Conservation (phyloP, 2,888 invertebrate species). For the Pristionchus arcanus region DNA sequence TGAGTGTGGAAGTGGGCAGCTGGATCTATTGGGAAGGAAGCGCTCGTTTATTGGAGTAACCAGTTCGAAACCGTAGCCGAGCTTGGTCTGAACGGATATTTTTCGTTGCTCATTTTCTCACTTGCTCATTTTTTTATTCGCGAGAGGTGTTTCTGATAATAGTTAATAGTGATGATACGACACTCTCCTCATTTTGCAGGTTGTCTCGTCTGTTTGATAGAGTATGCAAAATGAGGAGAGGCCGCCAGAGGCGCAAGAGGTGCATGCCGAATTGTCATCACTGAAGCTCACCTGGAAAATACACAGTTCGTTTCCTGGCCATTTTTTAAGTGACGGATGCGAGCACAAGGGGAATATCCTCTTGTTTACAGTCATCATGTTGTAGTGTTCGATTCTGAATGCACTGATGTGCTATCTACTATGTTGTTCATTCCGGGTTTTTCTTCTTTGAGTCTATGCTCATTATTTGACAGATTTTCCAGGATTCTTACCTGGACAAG, state of each 20-base stretch:
- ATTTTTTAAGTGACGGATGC: neutral
- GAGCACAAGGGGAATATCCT: neutral
- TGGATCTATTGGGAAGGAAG: neutral
- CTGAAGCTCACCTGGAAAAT: neutral
- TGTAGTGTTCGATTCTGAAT: neutral
- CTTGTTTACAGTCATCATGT: neutral
- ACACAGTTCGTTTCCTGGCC: neutral
- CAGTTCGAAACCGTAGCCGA: neutral
- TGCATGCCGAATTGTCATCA: too few species aligned
- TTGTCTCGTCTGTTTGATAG: too few species aligned
- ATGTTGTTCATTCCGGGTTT: too few species aligned
- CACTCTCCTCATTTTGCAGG: too few species aligned
- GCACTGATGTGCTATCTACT: too few species aligned
- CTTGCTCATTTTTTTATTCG: too few species aligned
- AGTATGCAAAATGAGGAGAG: too few species aligned
- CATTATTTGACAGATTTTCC: neutral
- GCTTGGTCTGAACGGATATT: neutral
- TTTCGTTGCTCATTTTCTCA: too few species aligned
- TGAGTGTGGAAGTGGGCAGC: neutral
- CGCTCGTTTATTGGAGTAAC: neutral
- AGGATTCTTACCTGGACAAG: neutral
- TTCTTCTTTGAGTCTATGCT: too few species aligned
- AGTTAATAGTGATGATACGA: too few species aligned
- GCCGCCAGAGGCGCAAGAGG: too few species aligned
- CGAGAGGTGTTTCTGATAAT: too few species aligned